Base-by-base conservation (phyloP, 2,888 invertebrate genomes). In the Oxyteleia sp. region DNA sequence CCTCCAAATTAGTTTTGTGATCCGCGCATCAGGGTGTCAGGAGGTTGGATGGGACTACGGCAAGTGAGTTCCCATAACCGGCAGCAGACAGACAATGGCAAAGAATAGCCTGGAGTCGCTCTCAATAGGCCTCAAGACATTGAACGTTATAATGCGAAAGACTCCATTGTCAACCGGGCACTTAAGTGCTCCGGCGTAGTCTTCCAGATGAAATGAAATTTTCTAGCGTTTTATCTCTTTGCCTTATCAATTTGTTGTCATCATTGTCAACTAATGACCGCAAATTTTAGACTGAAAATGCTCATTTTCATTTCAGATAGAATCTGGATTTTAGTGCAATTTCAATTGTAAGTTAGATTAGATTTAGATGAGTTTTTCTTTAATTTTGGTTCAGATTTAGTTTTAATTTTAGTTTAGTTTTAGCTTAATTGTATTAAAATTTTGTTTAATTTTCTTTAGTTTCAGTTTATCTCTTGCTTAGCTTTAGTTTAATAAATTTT, bases 121-220 rank as follows among this genome's bases (percentile, higher is more conserved):
- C 84, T 91, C 91, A 92, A 92, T 92, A 91, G 91, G 92, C 92
- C 91, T 91, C 90, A 88, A 92, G 92, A 92, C 91, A 92, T 90
- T 90, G 90, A 91, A 89, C 89, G 90, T 89, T 89, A 89, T 92
- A 91, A 92, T 91, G 91, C 90, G 89, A 89, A 91, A 89, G 89
- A 90, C 90, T 91, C 91, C 90, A 92, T 92, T 93, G 92, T 92
- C 88, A 87, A 75, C 84, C 89, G 90, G 91, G 90, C 91, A 92
- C 90, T 92, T 93, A 92, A 93, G 92, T 92, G 91, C 91, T 90
- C 90, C 89, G 86, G 88, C 88, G 89, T 91, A 88, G 88, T 86
- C 88, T 88, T 88, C 86, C 80, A 91, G 90, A 92, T 90, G 90
- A 89, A 91, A 90, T 90, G 88, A 90, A 88, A 89, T 90, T 89